These are phyloP conservation scores for Onthophagus sagittarius DNA, from an alignment of 2,888 invertebrate genomes.

Conservation along the genomic window DNA sequence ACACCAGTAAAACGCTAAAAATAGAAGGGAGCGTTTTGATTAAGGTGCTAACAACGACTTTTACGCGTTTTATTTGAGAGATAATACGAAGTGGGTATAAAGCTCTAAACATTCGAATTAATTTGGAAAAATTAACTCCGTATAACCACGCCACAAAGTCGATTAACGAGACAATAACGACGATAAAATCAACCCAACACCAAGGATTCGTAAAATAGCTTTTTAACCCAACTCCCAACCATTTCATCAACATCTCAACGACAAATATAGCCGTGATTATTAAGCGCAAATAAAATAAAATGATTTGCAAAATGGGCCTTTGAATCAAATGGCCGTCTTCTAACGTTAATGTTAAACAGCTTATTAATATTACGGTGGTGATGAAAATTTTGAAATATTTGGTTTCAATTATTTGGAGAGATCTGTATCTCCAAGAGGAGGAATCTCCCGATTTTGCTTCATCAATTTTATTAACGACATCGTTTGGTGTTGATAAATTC, in stretches of 20 bases:
- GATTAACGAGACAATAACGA: conserved; percentile 97
- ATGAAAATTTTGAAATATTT: conserved; percentile 99
- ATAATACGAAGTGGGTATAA: conserved; percentile 97
- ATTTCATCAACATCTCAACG: conserved; percentile 98
- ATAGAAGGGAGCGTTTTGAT: conserved; percentile 99
- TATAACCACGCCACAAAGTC: conserved; percentile 96
- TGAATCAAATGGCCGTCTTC: conserved; percentile 94
- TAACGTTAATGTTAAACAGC: conserved; percentile 95
- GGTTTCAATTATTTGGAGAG: conserved; percentile 94
- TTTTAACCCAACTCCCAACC: conserved; percentile 94
- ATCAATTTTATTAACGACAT: conserved; percentile 95
- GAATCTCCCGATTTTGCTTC: conserved; percentile 96
- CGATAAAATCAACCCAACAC: conserved; percentile 99
- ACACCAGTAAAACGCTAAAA: conserved; percentile 98
- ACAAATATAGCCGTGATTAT: conserved; percentile 98
- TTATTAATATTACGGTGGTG: conserved; percentile 96
- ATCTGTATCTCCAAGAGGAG: conserved; percentile 91
- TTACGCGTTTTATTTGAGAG: conserved; percentile 99
- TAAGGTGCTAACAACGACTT: conserved; percentile 98
- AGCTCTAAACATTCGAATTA: conserved; percentile 97
- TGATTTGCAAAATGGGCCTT: conserved; percentile 86
- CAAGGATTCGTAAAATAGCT: conserved; percentile 98
- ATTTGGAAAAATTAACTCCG: conserved; percentile 99
- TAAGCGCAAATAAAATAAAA: conserved; percentile 94
- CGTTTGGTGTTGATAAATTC: conserved; percentile 89